Conservation (phyloP, 2,113 vertebrate genomes). For the Pluvialis apricaria region DNA sequence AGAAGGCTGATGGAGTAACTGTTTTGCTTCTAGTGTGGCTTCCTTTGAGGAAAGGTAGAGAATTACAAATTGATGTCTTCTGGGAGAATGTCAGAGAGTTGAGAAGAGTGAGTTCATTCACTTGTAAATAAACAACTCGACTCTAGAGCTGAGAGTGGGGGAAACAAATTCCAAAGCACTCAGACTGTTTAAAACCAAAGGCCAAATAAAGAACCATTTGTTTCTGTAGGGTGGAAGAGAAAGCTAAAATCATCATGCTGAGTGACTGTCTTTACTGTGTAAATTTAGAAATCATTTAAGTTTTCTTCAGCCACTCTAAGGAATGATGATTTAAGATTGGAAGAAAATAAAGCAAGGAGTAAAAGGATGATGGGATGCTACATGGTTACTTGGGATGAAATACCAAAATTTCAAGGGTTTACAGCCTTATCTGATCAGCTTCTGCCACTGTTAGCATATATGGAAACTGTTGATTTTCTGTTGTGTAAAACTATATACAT, state of each 20-base stretch:
- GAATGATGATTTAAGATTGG: background rate
- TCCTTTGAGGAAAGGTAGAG: background rate
- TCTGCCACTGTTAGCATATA: background rate
- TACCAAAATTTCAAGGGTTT: background rate
- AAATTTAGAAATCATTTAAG: background rate
- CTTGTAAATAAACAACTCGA: fast-evolving
- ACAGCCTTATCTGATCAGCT: background rate
- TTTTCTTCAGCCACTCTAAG: background rate
- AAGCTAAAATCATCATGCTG: background rate
- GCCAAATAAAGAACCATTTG: background rate
- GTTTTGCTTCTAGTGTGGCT: background rate
- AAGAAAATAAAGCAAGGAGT: background rate
- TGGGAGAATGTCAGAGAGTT: background rate
- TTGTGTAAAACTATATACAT: background rate
- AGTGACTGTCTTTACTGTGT: background rate
- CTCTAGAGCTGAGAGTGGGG: background rate
- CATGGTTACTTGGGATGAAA: fast-evolving
- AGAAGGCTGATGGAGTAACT: background rate
- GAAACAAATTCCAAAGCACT: background rate
- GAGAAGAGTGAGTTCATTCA: background rate
- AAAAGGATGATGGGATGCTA: background rate
- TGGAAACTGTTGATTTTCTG: background rate
- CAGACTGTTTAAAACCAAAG: background rate
- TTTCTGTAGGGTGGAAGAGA: background rate
- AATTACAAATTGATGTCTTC: background rate